A percentile compares a stretch with the other conserved stretches of the same genome.
Conservation (phyloP, 2,797 vertebrate species). For the Anolis apletophallus region DNA sequence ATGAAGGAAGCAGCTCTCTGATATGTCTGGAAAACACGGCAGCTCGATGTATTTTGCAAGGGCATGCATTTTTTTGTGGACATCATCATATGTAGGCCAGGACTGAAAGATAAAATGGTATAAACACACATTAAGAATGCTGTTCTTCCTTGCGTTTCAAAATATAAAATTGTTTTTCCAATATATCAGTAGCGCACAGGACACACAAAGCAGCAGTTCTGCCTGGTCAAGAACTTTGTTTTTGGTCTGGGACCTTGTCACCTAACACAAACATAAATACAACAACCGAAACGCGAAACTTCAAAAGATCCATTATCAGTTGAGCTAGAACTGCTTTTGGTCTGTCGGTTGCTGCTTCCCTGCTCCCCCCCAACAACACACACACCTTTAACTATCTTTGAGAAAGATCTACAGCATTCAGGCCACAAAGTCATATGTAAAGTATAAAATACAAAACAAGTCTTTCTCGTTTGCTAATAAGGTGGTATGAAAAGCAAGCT, state of each 20-base stretch:
- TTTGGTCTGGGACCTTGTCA: neutral
- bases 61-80: constrained; percentile 77
- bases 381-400: neutral
- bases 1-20: constrained; percentile 84
- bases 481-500: constrained; percentile 8
- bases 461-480: constrained; percentile 34
- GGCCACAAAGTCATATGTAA: neutral
- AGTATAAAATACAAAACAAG: neutral
- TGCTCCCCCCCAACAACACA: no score
- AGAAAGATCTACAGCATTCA: constrained; percentile 18
- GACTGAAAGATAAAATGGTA: constrained; percentile 76
- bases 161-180: neutral
- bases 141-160: neutral
- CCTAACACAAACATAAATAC: neutral
- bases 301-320: neutral
- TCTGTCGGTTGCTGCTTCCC: neutral
- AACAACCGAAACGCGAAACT: neutral
- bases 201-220: neutral
- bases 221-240: neutral
- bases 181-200: neutral
- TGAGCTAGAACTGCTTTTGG: neutral
- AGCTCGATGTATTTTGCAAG: constrained; percentile 83
- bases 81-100: constrained; percentile 79
- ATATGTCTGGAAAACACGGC: constrained; percentile 88
- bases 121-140: constrained; percentile 2